These are phyloP conservation scores for Todiramphus saurophagus DNA, from an alignment of 2,113 vertebrate species.

Conservation along the genomic window DNA sequence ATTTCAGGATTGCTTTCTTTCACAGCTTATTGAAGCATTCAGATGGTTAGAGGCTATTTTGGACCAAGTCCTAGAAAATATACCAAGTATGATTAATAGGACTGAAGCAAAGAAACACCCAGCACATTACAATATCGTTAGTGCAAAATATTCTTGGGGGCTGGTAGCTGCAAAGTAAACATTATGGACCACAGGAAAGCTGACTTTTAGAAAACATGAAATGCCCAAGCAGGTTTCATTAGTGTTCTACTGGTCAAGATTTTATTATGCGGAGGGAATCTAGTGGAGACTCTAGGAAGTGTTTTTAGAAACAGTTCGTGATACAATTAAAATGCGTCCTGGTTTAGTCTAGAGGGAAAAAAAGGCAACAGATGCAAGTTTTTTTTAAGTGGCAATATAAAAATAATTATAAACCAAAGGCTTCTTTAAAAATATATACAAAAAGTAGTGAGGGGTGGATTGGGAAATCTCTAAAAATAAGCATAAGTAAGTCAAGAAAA, in stretches of 20 bases:
- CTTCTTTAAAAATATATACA: constrained; percentile 29
- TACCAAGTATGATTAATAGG: constrained; percentile 67
- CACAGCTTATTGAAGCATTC: constrained; percentile 64
- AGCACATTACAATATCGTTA: constrained; percentile 48
- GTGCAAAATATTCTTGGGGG: constrained; percentile 50
- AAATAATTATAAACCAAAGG: constrained; percentile 58
- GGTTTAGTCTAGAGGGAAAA: background rate
- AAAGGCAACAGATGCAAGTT: constrained; percentile 35
- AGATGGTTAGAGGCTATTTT: constrained; percentile 75
- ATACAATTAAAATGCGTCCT: constrained; percentile 54
- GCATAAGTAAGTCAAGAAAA: constrained; percentile 21
- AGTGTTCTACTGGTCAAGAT: constrained; percentile 28
- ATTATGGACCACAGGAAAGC: constrained; percentile 28
- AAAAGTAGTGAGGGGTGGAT: background rate
- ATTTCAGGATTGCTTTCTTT: constrained; percentile 70
- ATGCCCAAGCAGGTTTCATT: constrained; percentile 4
- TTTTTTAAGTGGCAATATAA: constrained; percentile 24
- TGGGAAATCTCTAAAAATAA: constrained; percentile 45
- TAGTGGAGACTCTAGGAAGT: background rate
- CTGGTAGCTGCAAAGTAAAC: constrained; percentile 10
- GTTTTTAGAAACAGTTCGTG: constrained; percentile 48
- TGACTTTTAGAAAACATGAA: constrained; percentile 42
- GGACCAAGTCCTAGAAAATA: constrained; percentile 70
- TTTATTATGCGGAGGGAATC: background rate
- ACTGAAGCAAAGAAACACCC: constrained; percentile 47